phyloP scores from a whole-genome alignment of 2,797 vertebrate species.

The Parauchenoglanis punctatus region DNA sequence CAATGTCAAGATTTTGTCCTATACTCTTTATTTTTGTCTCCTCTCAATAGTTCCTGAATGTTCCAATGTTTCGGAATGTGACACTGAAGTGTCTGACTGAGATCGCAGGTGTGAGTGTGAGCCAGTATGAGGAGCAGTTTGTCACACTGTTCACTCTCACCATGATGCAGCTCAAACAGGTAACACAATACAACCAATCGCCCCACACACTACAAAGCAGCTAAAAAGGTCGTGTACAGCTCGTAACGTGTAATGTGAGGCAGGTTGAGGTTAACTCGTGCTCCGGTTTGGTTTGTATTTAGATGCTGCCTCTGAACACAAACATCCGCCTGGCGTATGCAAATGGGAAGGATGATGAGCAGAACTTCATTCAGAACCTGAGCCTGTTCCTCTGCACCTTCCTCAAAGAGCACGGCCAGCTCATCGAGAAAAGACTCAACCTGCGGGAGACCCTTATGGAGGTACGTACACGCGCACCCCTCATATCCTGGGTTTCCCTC shows the following conservation, averaged over 20 bases:
- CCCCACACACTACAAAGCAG: background rate
- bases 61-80: conserved; percentile 98
- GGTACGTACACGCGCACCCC: conserved; percentile 67
- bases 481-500: background rate
- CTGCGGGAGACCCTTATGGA: conserved; percentile 95
- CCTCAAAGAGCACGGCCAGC: conserved; percentile 94
- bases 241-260: background rate
- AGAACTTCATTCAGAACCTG: conserved; percentile 99
- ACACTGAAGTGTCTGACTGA: conserved; percentile 98
- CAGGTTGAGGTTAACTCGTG: background rate
- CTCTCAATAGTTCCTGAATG: conserved; percentile 89
- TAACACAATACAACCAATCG: conserved; percentile 56
- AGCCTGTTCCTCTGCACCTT: conserved; percentile 98
- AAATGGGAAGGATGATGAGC: conserved; percentile 96
- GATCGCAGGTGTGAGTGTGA: conserved; percentile 96
- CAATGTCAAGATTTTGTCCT: background rate
- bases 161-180: conserved; percentile 98
- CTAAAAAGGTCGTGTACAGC: background rate
- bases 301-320: conserved; percentile 98
- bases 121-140: conserved; percentile 97
- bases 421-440: conserved; percentile 92
- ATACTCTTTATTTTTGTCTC: conserved; percentile 1
- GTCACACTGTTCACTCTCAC: conserved; percentile 95
- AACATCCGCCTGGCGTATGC: conserved; percentile 94
- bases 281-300: background rate